Evolutionary conservation across 2,888 invertebrate species (phyloP).

Genomic region (Drosophila neotestacea): DNA sequence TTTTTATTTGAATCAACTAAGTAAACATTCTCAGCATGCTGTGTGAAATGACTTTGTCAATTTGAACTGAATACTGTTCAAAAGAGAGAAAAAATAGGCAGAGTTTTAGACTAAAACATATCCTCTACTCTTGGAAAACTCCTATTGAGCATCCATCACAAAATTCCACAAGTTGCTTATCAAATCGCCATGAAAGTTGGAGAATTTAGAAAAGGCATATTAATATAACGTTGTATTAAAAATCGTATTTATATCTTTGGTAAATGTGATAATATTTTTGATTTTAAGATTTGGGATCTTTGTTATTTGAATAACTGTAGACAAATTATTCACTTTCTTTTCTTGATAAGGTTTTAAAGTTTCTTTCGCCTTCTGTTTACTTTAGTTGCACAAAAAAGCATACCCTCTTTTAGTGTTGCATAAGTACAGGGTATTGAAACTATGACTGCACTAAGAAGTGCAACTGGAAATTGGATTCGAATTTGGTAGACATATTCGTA

Average conservation of each 20-base stretch:
- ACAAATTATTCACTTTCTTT: neutral
- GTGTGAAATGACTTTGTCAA: slow-evolving; percentile 34
- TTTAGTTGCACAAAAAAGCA: neutral
- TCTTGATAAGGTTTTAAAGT: neutral
- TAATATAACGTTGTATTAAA: neutral
- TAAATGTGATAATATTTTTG: neutral
- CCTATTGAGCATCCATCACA: neutral
- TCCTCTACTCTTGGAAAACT: neutral
- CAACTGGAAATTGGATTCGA: slow-evolving; percentile 28
- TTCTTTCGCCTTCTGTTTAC: neutral
- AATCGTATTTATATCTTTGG: neutral
- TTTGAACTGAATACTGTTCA: slow-evolving; percentile 4
- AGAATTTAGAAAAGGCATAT: neutral
- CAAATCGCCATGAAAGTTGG: neutral
- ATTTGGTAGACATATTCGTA: slow-evolving; percentile 37
- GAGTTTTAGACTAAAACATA: neutral
- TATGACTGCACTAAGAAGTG: slow-evolving; percentile 20
- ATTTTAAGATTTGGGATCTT: neutral
- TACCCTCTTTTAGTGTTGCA: neutral
- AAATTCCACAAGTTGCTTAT: neutral
- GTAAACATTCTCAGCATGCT: slow-evolving; percentile 37
- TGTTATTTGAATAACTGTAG: no score
- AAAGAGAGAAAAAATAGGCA: no score
- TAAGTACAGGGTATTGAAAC: slow-evolving; percentile 6
- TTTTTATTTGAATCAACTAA: slow-evolving; percentile 18